Evolutionary conservation across 2,888 invertebrate species (phyloP), one percentile per base, ranked within the genome.

Genomic region (Thysanoteuthis rhombus): DNA sequence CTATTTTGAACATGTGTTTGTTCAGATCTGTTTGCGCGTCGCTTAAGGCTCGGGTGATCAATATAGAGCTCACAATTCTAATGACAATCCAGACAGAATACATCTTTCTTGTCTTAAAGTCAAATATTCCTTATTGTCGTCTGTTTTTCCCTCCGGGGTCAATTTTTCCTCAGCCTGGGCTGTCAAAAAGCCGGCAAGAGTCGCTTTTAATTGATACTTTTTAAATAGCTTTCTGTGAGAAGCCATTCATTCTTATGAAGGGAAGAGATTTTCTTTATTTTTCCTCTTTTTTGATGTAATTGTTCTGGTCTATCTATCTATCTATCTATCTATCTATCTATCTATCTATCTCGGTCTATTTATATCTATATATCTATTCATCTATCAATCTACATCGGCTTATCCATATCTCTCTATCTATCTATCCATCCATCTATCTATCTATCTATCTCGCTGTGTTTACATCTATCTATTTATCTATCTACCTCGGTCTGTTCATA

Each of bases 51-150:
- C 10, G n/a, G n/a, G 75, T 75, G 75, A 75, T 75, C 75, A 75
- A 75, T 36, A 75, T 36, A n/a, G n/a, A 36, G 75, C 75, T n/a
- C 12, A 75, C 75, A 75, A 75, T 75, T 16, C 75, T 75, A 75
- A 75, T 36, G 75, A 75, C 75, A n/a, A 75, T 36, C 36, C 75
- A 12, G n/a, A 75, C 75, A 75, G 75, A 75, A 75, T n/a, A 36
- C 75, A 75, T 75, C 75, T 75, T 75, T 75, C 75, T 75, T 75
- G n/a, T 75, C 75, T 75, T 75, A n/a, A 75, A 75, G 75, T 75
- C 75, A 75, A 75, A 75, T 75, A 75, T 75, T 36, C n/a, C 36
- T n/a, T n/a, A 75, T 19, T 75, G 75, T n/a, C 75, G 25, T 10
- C 36, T n/a, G 16, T 4, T 36, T 75, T 16, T 0, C 75, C 75